A percentile compares a stretch with the other conserved stretches of the same genome.
These are phyloP conservation scores for Lasiurus borealis DNA, from an alignment of 2,113 vertebrate species.

Conservation along the genomic window DNA sequence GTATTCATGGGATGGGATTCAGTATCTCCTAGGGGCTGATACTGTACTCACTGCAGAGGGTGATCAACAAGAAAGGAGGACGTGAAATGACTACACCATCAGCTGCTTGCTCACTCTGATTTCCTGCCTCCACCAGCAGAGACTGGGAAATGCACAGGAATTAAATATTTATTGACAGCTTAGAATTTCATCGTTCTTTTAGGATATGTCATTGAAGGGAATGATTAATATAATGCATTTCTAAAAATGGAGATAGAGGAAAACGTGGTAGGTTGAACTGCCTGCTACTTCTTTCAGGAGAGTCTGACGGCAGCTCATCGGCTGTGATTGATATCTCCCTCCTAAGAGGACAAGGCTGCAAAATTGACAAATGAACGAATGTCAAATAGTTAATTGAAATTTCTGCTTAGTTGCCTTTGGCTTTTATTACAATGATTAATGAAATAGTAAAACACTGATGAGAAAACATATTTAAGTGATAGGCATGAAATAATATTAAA, in stretches of 20 bases:
- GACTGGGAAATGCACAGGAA: not conserved
- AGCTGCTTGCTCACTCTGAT: rapidly evolving
- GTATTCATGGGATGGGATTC: not conserved
- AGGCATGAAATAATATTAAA: slow-evolving; percentile 17
- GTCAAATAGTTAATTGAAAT: slow-evolving; percentile 32
- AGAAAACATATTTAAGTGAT: slow-evolving; percentile 40
- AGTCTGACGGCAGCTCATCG: not conserved
- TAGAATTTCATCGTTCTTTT: not conserved
- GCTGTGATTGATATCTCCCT: not conserved
- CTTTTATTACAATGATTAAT: slow-evolving; percentile 57
- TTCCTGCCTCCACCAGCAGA: not conserved
- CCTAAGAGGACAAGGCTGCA: not conserved
- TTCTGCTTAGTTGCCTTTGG: slow-evolving; percentile 40
- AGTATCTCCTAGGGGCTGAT: rapidly evolving
- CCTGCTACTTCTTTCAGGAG: not conserved
- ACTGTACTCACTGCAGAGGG: rapidly evolving
- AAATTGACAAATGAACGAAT: not conserved
- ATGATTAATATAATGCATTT: not conserved
- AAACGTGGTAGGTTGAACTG: not conserved
- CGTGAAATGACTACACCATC: rapidly evolving
- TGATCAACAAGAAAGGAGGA: rapidly evolving
- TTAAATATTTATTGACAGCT: not conserved
- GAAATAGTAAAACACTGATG: slow-evolving; percentile 24
- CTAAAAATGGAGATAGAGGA: not conserved
- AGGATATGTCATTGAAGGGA: not conserved